phyloP scores from a whole-genome alignment of 2,113 vertebrate species.

The Hydrolagus affinis region DNA sequence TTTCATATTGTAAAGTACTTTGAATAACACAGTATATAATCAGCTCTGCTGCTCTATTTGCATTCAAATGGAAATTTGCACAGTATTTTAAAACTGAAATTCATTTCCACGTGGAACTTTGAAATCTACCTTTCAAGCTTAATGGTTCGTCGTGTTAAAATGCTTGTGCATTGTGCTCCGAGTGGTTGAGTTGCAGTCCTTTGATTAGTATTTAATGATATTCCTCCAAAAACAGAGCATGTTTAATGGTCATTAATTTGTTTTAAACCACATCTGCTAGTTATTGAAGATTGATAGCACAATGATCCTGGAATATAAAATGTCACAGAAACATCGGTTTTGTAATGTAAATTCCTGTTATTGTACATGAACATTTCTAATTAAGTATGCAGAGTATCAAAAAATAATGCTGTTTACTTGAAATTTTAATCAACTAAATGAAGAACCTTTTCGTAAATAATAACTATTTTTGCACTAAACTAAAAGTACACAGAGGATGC shows the following conservation, averaged over 20 bases:
- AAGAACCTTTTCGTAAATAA: background rate
- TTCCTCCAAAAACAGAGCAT: background rate
- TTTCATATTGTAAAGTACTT: no score
- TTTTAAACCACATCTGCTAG: background rate
- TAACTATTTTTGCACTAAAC: background rate
- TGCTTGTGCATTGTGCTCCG: background rate
- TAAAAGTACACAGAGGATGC: background rate
- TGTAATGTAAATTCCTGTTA: slow-evolving; percentile 27
- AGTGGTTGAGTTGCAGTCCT: background rate
- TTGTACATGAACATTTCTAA: slow-evolving; percentile 4
- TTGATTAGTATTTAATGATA: slow-evolving; percentile 16
- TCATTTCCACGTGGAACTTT: no score
- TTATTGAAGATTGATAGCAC: background rate
- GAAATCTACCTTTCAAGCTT: slow-evolving; percentile 5
- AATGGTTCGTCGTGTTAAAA: background rate
- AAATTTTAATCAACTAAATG: slow-evolving; percentile 18
- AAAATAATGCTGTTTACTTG: slow-evolving; percentile 15
- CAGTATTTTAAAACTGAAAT: no score
- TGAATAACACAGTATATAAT: no score
- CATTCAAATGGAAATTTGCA: no score
- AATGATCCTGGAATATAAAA: slow-evolving; percentile 25
- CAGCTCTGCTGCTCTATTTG: no score
- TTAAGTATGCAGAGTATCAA: background rate
- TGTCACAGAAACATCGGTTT: background rate
- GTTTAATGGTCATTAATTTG: slow-evolving; percentile 12